A percentile compares a stretch with the other conserved stretches of the same genome.
Evolutionary conservation across 2,888 invertebrate genomes (phyloP).

Genomic region (Drosophila cyrtoloma): DNA sequence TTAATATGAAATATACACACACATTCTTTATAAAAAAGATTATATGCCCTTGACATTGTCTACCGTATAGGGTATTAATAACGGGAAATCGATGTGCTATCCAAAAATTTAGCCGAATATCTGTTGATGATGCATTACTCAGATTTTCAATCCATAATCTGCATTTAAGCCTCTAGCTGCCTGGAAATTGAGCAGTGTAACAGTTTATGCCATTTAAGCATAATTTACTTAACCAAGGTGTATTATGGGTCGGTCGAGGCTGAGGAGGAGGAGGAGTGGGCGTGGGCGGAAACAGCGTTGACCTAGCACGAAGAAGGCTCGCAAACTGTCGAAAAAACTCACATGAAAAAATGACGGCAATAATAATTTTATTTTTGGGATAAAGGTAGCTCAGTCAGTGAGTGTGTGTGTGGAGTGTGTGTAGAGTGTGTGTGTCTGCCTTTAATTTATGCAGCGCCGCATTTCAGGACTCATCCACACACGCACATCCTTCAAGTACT

Average conservation of each 20-base stretch:
- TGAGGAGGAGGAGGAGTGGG: background rate
- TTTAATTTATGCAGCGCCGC: constrained; percentile 76
- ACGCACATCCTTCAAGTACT: constrained; percentile 21
- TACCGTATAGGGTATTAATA: constrained; percentile 13
- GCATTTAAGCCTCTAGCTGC: constrained; percentile 18
- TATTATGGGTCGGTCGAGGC: constrained; percentile 12
- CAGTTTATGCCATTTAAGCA: constrained; percentile 73
- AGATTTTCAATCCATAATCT: constrained; percentile 19
- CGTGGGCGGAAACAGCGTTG: background rate
- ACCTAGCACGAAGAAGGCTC: constrained; percentile 25
- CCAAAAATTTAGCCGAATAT: constrained; percentile 49
- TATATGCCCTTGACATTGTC: background rate
- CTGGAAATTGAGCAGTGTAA: constrained; percentile 24
- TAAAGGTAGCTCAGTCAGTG: constrained; percentile 53
- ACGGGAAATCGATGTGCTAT: constrained; percentile 38
- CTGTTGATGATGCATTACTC: constrained; percentile 71
- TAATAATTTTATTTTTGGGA: constrained; percentile 53
- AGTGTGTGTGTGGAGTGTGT: constrained; percentile 2
- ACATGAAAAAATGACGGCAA: constrained; percentile 68
- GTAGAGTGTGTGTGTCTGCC: constrained; percentile 11
- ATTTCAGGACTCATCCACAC: constrained; percentile 47
- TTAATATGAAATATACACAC: background rate
- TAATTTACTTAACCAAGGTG: constrained; percentile 61
- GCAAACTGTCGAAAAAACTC: constrained; percentile 50
- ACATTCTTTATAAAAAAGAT: background rate